Evolutionary conservation across 1,140 invertebrate species (phyloP).

Genomic region (Yoshiicerus persimilis): DNA sequence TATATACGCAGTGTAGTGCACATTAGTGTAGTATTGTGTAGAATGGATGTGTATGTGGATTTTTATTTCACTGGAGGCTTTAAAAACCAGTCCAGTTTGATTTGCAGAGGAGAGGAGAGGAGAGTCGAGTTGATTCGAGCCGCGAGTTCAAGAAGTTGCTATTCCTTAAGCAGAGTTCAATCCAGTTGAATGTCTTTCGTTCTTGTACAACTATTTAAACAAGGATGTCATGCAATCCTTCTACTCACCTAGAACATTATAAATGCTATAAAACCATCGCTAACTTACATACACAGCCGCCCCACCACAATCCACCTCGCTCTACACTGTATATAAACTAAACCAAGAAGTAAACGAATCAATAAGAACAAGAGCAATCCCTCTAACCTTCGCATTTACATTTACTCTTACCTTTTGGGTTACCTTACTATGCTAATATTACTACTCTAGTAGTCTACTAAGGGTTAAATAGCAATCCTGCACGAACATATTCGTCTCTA

Average conservation of each 20-base stretch:
- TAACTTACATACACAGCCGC: background rate
- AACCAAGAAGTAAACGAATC: background rate
- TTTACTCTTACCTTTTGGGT: background rate
- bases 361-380: background rate
- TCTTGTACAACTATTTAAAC: conserved; percentile 16
- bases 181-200: background rate
- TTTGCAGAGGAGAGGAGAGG: conserved; percentile 30
- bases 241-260: conserved; percentile 5
- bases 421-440: too few relatives aligned
- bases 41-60: background rate
- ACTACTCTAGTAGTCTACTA: too few relatives aligned
- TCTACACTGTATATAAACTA: background rate
- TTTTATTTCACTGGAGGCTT: conserved; percentile 40
- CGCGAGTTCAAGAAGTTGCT: background rate
- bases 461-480: background rate
- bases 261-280: conserved; percentile 11
- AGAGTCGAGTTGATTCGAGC: background rate
- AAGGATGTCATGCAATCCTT: conserved; percentile 19
- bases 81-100: conserved; percentile 44
- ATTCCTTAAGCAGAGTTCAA: background rate
- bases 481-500: background rate
- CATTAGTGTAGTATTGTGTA: background rate
- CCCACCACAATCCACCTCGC: background rate
- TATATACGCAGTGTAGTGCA: background rate
- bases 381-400: background rate